Conservation (phyloP, 2,113 vertebrate genomes). For the Tachysurus fulvidraco region DNA sequence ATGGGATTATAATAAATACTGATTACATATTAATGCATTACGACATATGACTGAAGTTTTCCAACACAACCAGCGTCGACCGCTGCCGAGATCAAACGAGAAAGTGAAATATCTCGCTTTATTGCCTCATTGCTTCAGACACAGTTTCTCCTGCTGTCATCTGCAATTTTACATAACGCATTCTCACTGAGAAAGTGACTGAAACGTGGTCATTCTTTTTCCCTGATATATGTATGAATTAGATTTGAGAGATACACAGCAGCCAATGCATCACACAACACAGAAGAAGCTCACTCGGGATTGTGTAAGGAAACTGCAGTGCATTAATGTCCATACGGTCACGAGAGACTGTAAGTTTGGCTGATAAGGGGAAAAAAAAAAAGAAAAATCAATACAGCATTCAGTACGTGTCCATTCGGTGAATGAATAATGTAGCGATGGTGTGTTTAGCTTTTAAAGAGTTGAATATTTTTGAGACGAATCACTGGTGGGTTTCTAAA, state of each 20-base stretch:
- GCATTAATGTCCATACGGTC: neutral
- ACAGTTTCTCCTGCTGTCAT: slow-evolving; percentile 1
- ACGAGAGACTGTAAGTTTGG: neutral
- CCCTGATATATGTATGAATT: neutral
- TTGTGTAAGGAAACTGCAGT: neutral
- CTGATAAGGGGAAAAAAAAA: neutral
- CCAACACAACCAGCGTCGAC: neutral
- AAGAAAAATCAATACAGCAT: neutral
- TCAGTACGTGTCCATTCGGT: neutral
- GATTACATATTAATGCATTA: neutral
- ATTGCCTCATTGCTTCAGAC: neutral
- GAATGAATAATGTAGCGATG: neutral
- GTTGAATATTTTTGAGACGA: neutral
- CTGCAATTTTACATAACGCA: neutral
- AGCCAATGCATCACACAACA: slow-evolving; percentile 22
- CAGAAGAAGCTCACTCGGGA: neutral
- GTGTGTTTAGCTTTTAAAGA: neutral
- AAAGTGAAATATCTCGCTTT: neutral
- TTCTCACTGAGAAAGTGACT: neutral
- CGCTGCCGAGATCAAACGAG: neutral
- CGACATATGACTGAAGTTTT: neutral
- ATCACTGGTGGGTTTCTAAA: neutral
- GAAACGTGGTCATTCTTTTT: neutral
- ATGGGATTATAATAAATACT: neutral
- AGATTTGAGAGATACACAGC: slow-evolving; percentile 3